Conservation (phyloP, 1,140 invertebrate genomes). For the Venturia canescens region DNA sequence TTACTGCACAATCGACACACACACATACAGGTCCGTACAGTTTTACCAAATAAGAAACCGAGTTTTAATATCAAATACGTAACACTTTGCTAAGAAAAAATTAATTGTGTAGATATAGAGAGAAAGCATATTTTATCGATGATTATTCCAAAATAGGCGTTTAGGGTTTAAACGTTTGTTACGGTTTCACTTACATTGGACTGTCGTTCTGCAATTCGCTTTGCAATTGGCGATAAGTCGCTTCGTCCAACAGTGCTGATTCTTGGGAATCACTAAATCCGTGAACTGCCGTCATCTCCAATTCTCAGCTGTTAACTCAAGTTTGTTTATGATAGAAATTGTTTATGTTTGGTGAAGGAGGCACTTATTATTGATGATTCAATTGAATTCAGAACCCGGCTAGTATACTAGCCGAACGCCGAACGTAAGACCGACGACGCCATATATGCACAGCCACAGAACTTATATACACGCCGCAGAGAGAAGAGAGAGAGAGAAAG, state of each 20-base stretch:
- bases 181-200: slow-evolving; percentile 50
- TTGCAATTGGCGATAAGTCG: slow-evolving; percentile 32
- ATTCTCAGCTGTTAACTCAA: not conserved
- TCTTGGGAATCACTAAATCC: slow-evolving; percentile 58
- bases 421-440: not conserved
- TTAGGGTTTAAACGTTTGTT: not conserved
- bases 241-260: slow-evolving; percentile 53
- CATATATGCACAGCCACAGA: not conserved
- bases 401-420: not conserved
- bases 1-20: not conserved
- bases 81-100: too few species aligned
- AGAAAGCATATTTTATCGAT: too few species aligned
- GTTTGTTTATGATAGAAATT: not conserved
- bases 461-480: too few species aligned
- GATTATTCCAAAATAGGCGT: too few species aligned
- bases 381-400: not conserved
- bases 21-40: not conserved
- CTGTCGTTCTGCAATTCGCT: slow-evolving; percentile 8
- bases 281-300: slow-evolving; percentile 48
- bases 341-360: not conserved
- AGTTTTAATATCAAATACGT: too few species aligned
- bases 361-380: not conserved
- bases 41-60: not conserved
- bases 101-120: too few species aligned
- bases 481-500: not conserved